Conservation (phyloP, 2,797 vertebrate species). For the Bovichtus diacanthus region DNA sequence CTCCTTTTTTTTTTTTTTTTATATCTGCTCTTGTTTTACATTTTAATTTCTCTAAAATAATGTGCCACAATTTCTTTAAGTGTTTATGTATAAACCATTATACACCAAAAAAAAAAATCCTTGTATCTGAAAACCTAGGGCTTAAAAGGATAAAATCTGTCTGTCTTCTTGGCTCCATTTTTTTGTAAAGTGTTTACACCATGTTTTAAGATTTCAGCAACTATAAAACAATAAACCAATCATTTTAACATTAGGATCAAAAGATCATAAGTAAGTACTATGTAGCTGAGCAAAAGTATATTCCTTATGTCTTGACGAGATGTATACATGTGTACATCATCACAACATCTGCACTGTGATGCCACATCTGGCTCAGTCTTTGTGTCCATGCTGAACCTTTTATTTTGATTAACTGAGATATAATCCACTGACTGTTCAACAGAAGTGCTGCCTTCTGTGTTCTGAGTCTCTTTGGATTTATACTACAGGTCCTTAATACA, state of each 20-base stretch:
- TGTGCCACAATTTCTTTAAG: too few species aligned
- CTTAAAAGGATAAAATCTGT: background rate
- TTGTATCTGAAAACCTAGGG: too few species aligned
- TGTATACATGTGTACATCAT: background rate
- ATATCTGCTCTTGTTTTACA: too few species aligned
- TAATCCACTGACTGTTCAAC: background rate
- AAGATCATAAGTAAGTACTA: background rate
- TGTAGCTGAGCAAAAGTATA: background rate
- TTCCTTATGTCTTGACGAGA: background rate
- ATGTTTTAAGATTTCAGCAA: too few species aligned
- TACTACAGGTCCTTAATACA: slow-evolving; percentile 44
- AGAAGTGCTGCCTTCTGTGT: background rate
- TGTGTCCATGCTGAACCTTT: background rate
- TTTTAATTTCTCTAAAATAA: too few species aligned
- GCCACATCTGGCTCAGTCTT: background rate
- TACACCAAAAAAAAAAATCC: too few species aligned
- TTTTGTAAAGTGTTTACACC: too few species aligned
- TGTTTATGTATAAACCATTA: too few species aligned
- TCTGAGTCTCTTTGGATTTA: slow-evolving; percentile 8
- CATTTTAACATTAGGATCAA: background rate
- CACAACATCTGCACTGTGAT: background rate
- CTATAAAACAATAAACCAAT: background rate
- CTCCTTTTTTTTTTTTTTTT: too few species aligned
- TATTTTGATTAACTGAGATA: background rate
- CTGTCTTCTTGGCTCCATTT: background rate